phyloP scores from a whole-genome alignment of 2,797 vertebrate species.

The Menidia menidia region DNA sequence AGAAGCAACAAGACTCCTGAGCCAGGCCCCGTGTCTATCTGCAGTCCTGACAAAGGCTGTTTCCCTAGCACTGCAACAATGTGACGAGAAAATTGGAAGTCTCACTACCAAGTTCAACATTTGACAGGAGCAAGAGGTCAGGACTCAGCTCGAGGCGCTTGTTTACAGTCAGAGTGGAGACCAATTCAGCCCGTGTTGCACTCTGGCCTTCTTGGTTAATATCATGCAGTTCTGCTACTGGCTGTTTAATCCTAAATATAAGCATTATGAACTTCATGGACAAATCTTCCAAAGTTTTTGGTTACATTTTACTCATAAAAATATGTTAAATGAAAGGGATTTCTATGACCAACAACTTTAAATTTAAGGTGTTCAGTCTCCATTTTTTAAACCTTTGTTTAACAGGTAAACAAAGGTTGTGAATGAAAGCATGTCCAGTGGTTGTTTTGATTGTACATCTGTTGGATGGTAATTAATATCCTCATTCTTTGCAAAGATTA shows the following conservation, averaged over 20 bases:
- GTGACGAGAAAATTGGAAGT: conserved; percentile 66
- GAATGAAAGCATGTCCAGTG: not conserved
- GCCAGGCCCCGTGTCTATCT: conserved; percentile 41
- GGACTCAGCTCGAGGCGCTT: conserved; percentile 57
- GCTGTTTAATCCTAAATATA: conserved; percentile 6
- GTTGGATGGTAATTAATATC: not conserved
- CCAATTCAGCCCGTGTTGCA: conserved; percentile 42
- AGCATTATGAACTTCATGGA: not conserved
- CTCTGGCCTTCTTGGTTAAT: conserved; percentile 35
- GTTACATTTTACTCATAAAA: not conserved
- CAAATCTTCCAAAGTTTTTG: not conserved
- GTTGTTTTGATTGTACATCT: not conserved
- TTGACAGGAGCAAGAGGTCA: conserved; percentile 63
- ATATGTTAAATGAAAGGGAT: not conserved
- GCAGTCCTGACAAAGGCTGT: conserved; percentile 46
- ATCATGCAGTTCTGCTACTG: conserved; percentile 17
- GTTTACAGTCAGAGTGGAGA: conserved; percentile 64
- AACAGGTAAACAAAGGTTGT: not conserved
- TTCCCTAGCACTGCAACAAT: conserved; percentile 37
- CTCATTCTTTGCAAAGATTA: not conserved
- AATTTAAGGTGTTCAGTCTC: not conserved
- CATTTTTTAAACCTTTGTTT: too few species aligned
- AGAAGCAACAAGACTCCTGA: conserved; percentile 55
- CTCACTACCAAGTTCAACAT: conserved; percentile 61
- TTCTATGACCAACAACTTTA: not conserved